A percentile compares a stretch with the other conserved stretches of the same genome.
phyloP scores from a whole-genome alignment of 2,797 vertebrate species.

The Thunnus albacares region DNA sequence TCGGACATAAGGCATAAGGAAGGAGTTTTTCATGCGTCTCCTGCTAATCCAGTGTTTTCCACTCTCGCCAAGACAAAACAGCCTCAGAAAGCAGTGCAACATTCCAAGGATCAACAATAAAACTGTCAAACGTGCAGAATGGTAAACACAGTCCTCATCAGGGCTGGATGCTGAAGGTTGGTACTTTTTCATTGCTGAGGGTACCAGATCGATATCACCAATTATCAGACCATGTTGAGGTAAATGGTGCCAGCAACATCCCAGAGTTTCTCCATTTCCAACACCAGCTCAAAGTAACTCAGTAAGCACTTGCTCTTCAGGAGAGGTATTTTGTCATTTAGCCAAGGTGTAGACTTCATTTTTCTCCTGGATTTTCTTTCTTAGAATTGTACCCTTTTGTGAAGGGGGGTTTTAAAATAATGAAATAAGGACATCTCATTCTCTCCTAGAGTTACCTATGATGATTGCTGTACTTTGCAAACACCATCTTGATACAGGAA shows the following conservation, averaged over 20 bases:
- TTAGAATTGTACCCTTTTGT: neutral
- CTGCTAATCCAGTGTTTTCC: conserved; percentile 11
- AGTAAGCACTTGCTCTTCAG: conserved; percentile 28
- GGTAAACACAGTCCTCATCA: conserved; percentile 31
- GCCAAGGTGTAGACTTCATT: neutral
- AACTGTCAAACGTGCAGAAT: conserved; percentile 11
- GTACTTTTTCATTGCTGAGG: neutral
- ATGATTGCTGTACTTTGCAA: neutral
- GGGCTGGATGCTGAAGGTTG: conserved; percentile 21
- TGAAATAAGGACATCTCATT: neutral
- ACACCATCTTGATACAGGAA: neutral
- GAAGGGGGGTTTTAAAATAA: neutral
- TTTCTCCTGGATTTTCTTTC: neutral
- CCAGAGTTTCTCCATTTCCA: conserved; percentile 27
- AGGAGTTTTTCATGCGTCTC: conserved; percentile 8
- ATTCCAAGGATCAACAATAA: neutral
- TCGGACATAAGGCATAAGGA: neutral
- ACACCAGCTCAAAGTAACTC: conserved; percentile 13
- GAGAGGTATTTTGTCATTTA: conserved; percentile 24
- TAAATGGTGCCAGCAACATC: conserved; percentile 15
- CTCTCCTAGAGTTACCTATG: neutral
- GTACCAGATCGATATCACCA: conserved; percentile 45
- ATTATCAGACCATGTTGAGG: conserved; percentile 51
- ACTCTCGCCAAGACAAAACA: conserved; percentile 16
- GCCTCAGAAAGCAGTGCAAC: neutral